Evolutionary conservation across 1,140 invertebrate species (phyloP).

Genomic region (Lasioglossum baleicum): DNA sequence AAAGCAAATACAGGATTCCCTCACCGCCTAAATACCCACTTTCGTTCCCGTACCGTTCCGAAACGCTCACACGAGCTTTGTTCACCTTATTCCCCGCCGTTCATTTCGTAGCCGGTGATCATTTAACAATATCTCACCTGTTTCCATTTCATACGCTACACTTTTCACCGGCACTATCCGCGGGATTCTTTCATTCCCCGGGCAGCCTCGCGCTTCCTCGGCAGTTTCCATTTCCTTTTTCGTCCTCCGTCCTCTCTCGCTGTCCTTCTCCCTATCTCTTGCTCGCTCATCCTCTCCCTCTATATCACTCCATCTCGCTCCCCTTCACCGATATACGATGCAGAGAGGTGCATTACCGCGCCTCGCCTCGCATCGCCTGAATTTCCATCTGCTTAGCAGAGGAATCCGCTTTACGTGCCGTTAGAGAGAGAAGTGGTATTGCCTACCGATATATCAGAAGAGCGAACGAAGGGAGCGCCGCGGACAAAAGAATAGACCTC

Average conservation of each 20-base stretch:
- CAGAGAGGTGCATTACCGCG: constrained; percentile 67
- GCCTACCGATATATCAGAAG: constrained; percentile 12
- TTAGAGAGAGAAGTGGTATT: constrained; percentile 61
- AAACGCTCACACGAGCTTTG: no score
- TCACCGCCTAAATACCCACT: no score
- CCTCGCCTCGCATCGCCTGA: constrained; percentile 65
- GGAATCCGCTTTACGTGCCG: constrained; percentile 77
- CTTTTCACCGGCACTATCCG: no score
- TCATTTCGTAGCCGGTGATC: neutral
- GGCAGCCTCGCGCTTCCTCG: neutral
- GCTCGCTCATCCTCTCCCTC: neutral
- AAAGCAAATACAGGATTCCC: no score
- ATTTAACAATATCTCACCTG: no score
- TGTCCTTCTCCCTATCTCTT: neutral
- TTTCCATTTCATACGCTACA: no score
- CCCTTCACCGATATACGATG: constrained; percentile 10
- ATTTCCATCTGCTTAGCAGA: constrained; percentile 76
- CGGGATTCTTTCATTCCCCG: neutral
- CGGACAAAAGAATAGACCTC: neutral
- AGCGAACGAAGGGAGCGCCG: no score
- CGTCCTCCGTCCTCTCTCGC: neutral
- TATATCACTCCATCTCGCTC: neutral
- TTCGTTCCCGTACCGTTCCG: no score
- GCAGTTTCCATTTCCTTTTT: neutral
- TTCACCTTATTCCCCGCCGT: no score